Base-by-base conservation (phyloP, 1,140 invertebrate genomes). In the Dufourea novaeangliae region DNA sequence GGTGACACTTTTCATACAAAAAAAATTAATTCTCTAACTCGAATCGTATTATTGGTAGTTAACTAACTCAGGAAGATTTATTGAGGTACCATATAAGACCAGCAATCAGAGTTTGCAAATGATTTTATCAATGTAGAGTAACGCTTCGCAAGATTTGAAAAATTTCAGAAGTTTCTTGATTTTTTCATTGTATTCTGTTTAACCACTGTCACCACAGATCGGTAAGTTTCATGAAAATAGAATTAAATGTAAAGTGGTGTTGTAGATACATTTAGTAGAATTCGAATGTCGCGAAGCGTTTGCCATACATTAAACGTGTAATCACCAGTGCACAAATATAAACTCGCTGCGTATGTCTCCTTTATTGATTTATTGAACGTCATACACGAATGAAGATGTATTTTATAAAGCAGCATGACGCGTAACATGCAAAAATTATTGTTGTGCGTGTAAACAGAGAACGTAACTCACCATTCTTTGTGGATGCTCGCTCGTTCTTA, bases 321-420 rank as follows among this genome's bases (percentile, higher is more conserved):
- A 54, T 54, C 46, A 52, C 52, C 25, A 14, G 11, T 56, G 27
- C 39, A 44, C 14, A 44, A 56, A 62, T 67, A 32, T 41, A 37
- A 41, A 57, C 4, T 32, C 12, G 25, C 41, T 34, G 12, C 20
- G 22, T 63, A 52, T 11, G 34, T 44, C n/a, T n/a, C n/a, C 59
- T 61, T 63, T 14, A 78, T 73, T 37, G 37, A 56, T 72, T 78
- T 72, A 73, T 78, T 73, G 27, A 64, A 78, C 22, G 11, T 54
- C 34, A 25, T 73, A 78, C 44, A 57, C 22, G 37, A 68, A 68
- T n/a, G 29, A 34, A 34, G 39, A 54, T 66, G 20, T 70, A 66
- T 20, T 46, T 75, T 5, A 27, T 52, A 61, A 77, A 62, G 41
- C 67, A 69, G 1, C 14, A 57, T 2, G 7, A 44, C 37, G 29